phyloP scores from a whole-genome alignment of 2,113 vertebrate genomes.

The Baryphthengus martii region DNA sequence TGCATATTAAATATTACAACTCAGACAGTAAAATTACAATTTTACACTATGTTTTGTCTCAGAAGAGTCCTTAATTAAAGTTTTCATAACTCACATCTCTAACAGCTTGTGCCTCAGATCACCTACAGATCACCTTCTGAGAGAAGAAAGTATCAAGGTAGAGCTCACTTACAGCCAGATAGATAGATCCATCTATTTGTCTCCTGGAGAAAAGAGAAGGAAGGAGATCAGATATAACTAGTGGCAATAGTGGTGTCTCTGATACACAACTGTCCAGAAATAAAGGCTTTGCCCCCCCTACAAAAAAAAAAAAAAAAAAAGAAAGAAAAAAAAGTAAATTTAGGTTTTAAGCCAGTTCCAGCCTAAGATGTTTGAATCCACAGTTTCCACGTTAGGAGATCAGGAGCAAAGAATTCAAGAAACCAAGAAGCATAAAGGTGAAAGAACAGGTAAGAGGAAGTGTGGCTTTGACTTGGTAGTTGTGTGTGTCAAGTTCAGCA shows the following conservation, averaged over 20 bases:
- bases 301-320: neutral
- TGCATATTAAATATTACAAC: neutral
- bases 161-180: fast-evolving
- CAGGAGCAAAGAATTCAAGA: neutral
- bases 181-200: neutral
- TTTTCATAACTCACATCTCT: neutral
- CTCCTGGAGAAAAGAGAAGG: neutral
- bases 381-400: neutral
- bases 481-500: neutral
- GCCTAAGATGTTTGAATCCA: neutral
- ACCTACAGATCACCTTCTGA: neutral
- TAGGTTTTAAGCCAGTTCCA: neutral
- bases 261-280: neutral
- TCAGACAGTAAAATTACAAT: neutral
- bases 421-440: neutral
- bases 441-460: neutral
- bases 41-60: neutral
- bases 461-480: neutral
- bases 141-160: neutral
- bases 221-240: neutral
- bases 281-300: too few species aligned
- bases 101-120: fast-evolving
- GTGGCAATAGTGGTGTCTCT: fast-evolving
- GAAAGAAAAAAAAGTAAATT: neutral
- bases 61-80: neutral